Base-by-base conservation (phyloP, 2,113 vertebrate species). In the Oryzias woworae region DNA sequence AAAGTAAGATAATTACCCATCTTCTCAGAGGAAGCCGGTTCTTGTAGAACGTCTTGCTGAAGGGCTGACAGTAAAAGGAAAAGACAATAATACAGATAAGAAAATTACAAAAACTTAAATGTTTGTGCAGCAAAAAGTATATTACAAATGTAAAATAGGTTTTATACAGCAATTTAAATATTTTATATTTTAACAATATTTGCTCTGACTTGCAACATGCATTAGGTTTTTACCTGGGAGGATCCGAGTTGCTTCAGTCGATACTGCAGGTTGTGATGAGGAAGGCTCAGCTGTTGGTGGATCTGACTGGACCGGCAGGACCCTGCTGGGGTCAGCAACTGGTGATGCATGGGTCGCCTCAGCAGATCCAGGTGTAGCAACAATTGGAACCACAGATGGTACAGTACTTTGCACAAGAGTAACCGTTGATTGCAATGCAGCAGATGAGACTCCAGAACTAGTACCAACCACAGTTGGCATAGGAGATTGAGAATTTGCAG, bases 21-120 rank as follows among this genome's bases (percentile, higher is more conserved):
- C 89, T 89, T 91, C 58, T 89, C 90, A 69, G 61, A 62, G 51
- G 75, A 52, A 81, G 49, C 67, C 61, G 86, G 65, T 53, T 89
- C 88, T 31, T 89, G 87, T 23, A 82, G 41, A 59, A 49, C 69
- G 43, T 90, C 87, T 77, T 76, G 79, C 51, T 87, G 77, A 82
- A 75, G 61, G 41, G 85, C 66, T 77, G 73, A 85, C 84, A 16
- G 22, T 49, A 28, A 45, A 64, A 17, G 53, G 77, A 7, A 68
- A 36, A 7, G 6, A 57, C 46, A 10, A 62, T 28, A 61, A 3
- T 50, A 59, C 1, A 74, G 50, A 5, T 61, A 23, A 5, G 45
- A 23, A 17, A 22, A 60, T 15, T 14, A 20, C 10, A n/a, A 55
- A 22, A 58, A 20, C 60, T 53, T 53, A 54, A 7, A 54, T 7